These are phyloP conservation scores for Micropoecilia bifurca DNA, from an alignment of 2,797 vertebrate genomes.

Conservation along the genomic window DNA sequence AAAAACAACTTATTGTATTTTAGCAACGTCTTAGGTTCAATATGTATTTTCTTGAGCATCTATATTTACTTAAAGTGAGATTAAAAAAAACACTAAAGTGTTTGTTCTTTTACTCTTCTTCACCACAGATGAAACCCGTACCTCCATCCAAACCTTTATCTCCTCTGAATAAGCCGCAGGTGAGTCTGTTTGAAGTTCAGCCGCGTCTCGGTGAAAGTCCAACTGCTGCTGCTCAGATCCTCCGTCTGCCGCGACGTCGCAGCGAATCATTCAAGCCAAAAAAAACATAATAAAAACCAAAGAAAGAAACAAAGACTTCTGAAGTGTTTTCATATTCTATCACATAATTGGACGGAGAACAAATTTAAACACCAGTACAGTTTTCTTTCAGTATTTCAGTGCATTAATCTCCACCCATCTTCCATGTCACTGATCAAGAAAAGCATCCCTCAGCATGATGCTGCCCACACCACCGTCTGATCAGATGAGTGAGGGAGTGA, in stretches of 20 bases:
- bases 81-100: neutral
- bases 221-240: neutral
- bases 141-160: constrained; percentile 78
- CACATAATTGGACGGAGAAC: neutral
- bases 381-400: neutral
- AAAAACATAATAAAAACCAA: neutral
- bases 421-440: neutral
- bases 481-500: neutral
- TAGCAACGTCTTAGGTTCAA: neutral
- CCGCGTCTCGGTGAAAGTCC: neutral
- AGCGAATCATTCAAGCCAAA: neutral
- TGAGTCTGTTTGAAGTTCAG: constrained; percentile 47
- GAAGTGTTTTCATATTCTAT: neutral
- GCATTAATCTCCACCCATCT: neutral
- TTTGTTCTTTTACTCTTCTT: constrained; percentile 2
- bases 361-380: neutral
- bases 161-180: constrained; percentile 66
- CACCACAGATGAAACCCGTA: constrained; percentile 60
- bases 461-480: neutral
- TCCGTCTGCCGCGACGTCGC: neutral
- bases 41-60: neutral
- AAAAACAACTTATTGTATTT: neutral
- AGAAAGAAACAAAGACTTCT: neutral
- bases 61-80: neutral
- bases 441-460: neutral